phyloP scores from a whole-genome alignment of 2,888 invertebrate species.

The Pimpla rufipes region DNA sequence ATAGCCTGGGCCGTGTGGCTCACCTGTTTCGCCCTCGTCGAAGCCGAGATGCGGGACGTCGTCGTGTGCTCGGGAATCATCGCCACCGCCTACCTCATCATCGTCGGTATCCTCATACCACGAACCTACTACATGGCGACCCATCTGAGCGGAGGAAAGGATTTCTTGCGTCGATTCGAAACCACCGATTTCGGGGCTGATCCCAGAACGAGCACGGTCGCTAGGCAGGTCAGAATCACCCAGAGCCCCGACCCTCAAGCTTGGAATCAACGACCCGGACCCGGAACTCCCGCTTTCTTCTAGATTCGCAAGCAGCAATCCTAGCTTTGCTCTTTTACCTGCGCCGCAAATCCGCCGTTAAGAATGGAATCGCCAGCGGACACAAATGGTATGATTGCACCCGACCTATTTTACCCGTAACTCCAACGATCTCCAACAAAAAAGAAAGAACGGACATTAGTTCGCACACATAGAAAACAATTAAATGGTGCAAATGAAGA shows the following conservation, averaged over 20 bases:
- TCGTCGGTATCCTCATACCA: slow-evolving; percentile 89
- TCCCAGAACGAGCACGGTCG: slow-evolving; percentile 77
- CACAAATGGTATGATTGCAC: neutral
- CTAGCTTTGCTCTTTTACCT: neutral
- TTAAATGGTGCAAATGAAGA: too few species aligned
- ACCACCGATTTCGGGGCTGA: slow-evolving; percentile 76
- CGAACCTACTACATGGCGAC: slow-evolving; percentile 90
- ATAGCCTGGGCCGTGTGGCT: slow-evolving; percentile 86
- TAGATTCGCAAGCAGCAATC: slow-evolving; percentile 29
- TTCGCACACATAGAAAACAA: too few species aligned
- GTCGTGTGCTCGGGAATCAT: slow-evolving; percentile 88
- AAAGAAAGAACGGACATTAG: too few species aligned
- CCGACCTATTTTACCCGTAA: neutral
- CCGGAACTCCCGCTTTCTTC: slow-evolving; percentile 68
- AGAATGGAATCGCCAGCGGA: neutral
- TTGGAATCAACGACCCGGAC: slow-evolving; percentile 68
- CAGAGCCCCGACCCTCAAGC: slow-evolving; percentile 64
- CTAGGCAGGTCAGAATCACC: slow-evolving; percentile 77
- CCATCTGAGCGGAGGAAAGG: slow-evolving; percentile 88
- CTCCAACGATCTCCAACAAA: too few species aligned
- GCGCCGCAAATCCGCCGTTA: neutral
- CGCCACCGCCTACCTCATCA: slow-evolving; percentile 88
- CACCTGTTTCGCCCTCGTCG: slow-evolving; percentile 87
- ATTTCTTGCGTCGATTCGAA: slow-evolving; percentile 75
- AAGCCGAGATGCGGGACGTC: slow-evolving; percentile 86